phyloP scores from a whole-genome alignment of 2,113 vertebrate species.

The Catharus fuscescens region DNA sequence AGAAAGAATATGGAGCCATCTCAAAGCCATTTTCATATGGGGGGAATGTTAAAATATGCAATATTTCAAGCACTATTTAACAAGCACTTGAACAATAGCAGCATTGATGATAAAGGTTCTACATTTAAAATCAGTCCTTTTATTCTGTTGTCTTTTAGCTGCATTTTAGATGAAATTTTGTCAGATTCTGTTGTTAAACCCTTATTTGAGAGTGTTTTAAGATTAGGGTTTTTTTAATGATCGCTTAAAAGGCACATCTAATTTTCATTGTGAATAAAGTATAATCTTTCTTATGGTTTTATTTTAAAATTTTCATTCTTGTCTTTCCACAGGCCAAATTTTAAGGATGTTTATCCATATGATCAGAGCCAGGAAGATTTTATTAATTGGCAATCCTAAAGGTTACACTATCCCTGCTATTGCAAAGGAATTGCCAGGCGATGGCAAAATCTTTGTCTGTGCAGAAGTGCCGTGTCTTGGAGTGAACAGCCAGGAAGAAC shows the following conservation, averaged over 20 bases:
- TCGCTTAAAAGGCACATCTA: not conserved
- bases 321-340: constrained; percentile 61
- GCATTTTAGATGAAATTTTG: constrained; percentile 14
- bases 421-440: constrained; percentile 74
- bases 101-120: constrained; percentile 51
- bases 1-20: constrained; percentile 64
- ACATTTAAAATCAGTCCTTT: constrained; percentile 39
- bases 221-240: not conserved
- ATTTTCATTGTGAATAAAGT: not conserved
- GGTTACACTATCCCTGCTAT: constrained; percentile 73
- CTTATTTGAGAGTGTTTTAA: constrained; percentile 5
- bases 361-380: constrained; percentile 69
- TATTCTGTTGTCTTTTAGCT: constrained; percentile 43
- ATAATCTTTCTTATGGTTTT: not conserved
- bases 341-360: constrained; percentile 75
- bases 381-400: constrained; percentile 76
- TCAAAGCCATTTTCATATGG: constrained; percentile 63
- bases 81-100: constrained; percentile 49
- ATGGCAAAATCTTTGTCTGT: constrained; percentile 72
- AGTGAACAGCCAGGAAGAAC: constrained; percentile 72
- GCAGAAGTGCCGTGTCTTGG: constrained; percentile 65
- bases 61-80: constrained; percentile 63
- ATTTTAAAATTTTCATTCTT: not conserved
- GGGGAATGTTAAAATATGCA: constrained; percentile 55
- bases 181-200: constrained; percentile 24